These are phyloP conservation scores for Drosophila pachea DNA, from an alignment of 1,140 invertebrate species.

Conservation along the genomic window DNA sequence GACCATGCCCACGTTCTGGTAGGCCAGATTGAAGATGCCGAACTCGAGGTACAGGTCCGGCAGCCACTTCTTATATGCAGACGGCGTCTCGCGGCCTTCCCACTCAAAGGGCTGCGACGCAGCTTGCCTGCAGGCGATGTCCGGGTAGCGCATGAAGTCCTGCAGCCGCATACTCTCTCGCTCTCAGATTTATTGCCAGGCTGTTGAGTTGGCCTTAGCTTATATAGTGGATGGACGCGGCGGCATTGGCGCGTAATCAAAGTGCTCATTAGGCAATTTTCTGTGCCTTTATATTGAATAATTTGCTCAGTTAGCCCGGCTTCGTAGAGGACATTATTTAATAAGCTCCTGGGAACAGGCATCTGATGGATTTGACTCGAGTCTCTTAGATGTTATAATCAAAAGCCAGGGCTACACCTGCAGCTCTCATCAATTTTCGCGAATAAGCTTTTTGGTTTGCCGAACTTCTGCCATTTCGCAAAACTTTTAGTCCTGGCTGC, in stretches of 20 bases:
- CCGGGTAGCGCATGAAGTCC: conserved; percentile 51
- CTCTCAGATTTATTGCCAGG: not conserved
- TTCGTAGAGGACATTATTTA: conserved; percentile 10
- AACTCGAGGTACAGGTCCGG: conserved; percentile 34
- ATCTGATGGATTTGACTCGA: conserved; percentile 17
- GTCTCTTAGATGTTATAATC: not conserved
- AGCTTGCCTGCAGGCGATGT: conserved; percentile 42
- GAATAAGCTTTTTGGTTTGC: not conserved
- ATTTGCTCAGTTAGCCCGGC: conserved; percentile 6
- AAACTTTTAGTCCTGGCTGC: conserved; percentile 21
- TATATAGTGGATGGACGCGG: conserved; percentile 34
- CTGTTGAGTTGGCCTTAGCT: not conserved
- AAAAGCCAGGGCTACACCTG: not conserved
- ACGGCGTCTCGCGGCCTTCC: conserved; percentile 8
- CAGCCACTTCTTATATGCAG: not conserved
- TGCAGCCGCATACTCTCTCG: conserved; percentile 41
- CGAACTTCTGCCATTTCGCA: conserved; percentile 15
- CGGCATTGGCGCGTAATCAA: conserved; percentile 26
- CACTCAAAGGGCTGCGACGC: conserved; percentile 36
- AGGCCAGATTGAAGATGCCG: conserved; percentile 41
- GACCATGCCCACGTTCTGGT: conserved; percentile 60
- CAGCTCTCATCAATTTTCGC: not conserved
- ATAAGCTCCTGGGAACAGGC: conserved; percentile 37
- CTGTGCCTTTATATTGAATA: conserved; percentile 19
- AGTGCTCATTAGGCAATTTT: conserved; percentile 33